phyloP scores from a whole-genome alignment of 35 echinoderm and acorn worm genomes.

The Amphiura filiformis region DNA sequence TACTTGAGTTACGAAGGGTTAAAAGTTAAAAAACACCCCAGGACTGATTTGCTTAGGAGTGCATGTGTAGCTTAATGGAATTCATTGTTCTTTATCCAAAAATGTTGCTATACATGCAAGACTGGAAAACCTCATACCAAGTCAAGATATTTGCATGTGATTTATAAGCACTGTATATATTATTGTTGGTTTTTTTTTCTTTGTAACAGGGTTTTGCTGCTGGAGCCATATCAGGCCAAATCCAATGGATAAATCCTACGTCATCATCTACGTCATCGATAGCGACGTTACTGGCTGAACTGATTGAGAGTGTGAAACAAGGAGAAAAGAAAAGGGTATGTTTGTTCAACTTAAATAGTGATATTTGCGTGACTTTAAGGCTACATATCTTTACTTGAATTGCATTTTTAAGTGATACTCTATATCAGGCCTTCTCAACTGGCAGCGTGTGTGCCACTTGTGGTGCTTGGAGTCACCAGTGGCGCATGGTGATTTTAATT shows the following conservation, averaged over 20 bases:
- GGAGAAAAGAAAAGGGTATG: neutral
- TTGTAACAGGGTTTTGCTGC: neutral
- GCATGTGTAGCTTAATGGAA: no score
- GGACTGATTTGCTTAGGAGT: no score
- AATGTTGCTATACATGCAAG: no score
- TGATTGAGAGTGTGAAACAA: neutral
- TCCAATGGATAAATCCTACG: neutral
- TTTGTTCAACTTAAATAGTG: neutral
- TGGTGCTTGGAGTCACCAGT: neutral
- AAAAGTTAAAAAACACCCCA: no score
- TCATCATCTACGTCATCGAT: neutral
- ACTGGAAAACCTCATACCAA: no score
- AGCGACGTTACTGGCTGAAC: neutral
- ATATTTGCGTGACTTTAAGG: neutral
- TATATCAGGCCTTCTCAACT: no score
- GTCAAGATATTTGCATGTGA: no score
- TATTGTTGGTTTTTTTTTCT: no score
- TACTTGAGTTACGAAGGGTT: no score
- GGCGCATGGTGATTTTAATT: neutral
- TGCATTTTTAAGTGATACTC: neutral
- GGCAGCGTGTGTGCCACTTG: no score
- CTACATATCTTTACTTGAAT: neutral
- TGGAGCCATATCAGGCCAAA: neutral
- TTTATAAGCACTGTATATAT: no score
- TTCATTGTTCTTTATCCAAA: no score